Evolutionary conservation across 2,797 vertebrate genomes (phyloP).

Genomic region (Gymnothorax reevesii): DNA sequence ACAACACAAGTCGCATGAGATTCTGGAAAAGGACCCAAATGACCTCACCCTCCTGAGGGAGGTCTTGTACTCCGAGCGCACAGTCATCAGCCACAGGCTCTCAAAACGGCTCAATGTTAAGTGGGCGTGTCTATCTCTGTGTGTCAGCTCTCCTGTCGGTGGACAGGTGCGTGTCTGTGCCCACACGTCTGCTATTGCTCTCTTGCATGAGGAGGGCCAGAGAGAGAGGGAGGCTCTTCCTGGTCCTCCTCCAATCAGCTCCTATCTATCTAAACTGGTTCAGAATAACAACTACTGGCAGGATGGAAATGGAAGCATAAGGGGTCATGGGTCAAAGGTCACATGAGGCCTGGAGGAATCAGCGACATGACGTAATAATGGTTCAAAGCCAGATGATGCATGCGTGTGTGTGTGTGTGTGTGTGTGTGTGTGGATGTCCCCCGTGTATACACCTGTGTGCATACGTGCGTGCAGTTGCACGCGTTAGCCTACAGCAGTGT

Average conservation of each 20-base stretch:
- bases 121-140: not conserved
- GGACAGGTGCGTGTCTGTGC: not conserved
- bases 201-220: not conserved
- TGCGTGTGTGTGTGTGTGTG: not conserved
- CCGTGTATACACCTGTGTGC: not conserved
- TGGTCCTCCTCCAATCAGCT: constrained; percentile 45
- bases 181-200: not conserved
- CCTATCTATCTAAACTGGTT: constrained; percentile 58
- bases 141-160: not conserved
- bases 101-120: not conserved
- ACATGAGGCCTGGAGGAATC: not conserved
- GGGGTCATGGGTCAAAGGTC: constrained; percentile 34
- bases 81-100: not conserved
- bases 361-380: not conserved
- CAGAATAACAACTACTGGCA: constrained; percentile 55
- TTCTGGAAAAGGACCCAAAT: constrained; percentile 63
- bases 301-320: constrained; percentile 48
- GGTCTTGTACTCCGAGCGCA: no score
- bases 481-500: not conserved
- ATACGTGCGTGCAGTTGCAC: not conserved
- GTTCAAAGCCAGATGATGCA: not conserved
- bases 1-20: constrained; percentile 48
- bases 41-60: constrained; percentile 7
- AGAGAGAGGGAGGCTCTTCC: not conserved
- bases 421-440: constrained; percentile 29